A percentile compares a stretch with the other conserved stretches of the same genome.
Conservation (phyloP, 2,888 invertebrate species). For the Apamea sordens region DNA sequence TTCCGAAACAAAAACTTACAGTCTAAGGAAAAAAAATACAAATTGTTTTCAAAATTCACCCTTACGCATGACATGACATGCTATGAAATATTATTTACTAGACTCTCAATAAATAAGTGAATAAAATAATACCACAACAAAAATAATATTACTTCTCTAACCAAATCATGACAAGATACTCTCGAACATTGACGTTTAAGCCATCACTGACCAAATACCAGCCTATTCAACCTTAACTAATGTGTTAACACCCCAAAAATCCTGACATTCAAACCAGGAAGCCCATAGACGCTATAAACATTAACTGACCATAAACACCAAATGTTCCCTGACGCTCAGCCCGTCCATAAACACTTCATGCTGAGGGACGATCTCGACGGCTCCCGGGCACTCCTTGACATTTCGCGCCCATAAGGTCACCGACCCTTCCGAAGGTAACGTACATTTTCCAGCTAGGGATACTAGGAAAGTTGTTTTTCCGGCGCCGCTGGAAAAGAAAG, state of each 20-base stretch:
- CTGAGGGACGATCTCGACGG: constrained; percentile 91
- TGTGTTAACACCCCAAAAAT: not conserved
- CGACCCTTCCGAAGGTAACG: constrained; percentile 82
- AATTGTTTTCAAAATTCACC: not conserved
- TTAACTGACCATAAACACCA: constrained; percentile 91
- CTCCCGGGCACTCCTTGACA: constrained; percentile 81
- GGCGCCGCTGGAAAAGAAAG: constrained; percentile 84
- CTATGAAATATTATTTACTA: not conserved
- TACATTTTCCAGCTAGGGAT: constrained; percentile 88
- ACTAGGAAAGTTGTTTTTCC: constrained; percentile 91
- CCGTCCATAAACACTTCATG: constrained; percentile 91
- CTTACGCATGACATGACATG: not conserved
- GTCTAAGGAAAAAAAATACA: no score
- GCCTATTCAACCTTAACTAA: not conserved
- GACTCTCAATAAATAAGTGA: not conserved
- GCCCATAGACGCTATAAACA: constrained; percentile 35
- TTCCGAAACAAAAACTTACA: no score
- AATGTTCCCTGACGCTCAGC: constrained; percentile 92
- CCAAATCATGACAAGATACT: not conserved
- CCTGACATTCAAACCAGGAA: constrained; percentile 56
- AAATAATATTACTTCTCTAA: not conserved
- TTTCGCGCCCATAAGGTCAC: constrained; percentile 86
- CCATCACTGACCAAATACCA: not conserved
- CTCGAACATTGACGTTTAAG: not conserved
- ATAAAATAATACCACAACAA: not conserved